phyloP scores from a whole-genome alignment of 1,140 invertebrate species.

The Cyclargus thomasi region DNA sequence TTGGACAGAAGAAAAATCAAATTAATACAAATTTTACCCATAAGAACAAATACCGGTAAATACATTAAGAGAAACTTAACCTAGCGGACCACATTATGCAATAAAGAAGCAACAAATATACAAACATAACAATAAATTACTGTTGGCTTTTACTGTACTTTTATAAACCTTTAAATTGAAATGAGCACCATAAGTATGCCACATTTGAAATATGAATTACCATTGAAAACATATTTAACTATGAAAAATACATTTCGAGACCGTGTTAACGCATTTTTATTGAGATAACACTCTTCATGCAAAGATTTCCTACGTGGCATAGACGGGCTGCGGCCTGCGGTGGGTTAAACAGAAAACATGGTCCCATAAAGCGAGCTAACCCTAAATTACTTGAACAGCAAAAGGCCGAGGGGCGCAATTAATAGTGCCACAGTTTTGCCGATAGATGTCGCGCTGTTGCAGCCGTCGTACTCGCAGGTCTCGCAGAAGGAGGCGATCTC shows the following conservation, averaged over 20 bases:
- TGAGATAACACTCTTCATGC: not conserved
- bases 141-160: not conserved
- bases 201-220: not conserved
- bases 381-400: slow-evolving; percentile 55
- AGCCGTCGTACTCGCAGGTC: slow-evolving; percentile 74
- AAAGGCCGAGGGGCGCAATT: slow-evolving; percentile 55
- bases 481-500: slow-evolving; percentile 76
- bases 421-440: slow-evolving; percentile 63
- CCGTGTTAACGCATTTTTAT: not conserved
- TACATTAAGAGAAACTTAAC: not conserved
- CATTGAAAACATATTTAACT: not conserved
- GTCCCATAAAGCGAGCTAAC: slow-evolving; percentile 33
- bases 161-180: not conserved
- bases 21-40: not conserved
- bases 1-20: not conserved
- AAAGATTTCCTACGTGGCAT: not conserved
- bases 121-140: not conserved
- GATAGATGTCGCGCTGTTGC: slow-evolving; percentile 68
- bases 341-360: slow-evolving; percentile 21
- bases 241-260: not conserved
- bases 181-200: not conserved
- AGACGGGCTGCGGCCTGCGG: not conserved
- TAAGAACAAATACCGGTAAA: not conserved
- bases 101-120: not conserved
- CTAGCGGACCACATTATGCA: not conserved